Evolutionary conservation across 2,888 invertebrate genomes (phyloP).

Genomic region (Masnerella sp.): DNA sequence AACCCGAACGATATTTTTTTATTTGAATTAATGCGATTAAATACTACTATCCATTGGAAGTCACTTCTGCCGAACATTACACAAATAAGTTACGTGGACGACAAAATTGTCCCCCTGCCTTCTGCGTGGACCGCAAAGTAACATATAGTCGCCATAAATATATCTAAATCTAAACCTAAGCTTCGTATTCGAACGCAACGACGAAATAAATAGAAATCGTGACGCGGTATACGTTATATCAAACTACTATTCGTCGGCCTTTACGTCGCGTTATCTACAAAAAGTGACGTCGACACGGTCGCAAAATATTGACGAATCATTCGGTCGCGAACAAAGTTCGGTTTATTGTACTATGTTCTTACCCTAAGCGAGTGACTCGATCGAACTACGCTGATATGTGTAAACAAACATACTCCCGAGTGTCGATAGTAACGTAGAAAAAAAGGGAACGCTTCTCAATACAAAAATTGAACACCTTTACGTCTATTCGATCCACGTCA

Average conservation of each 20-base stretch:
- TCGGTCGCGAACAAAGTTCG: conserved; percentile 17
- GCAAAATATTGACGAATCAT: conserved; percentile 33
- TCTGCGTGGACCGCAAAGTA: neutral
- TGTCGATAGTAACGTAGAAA: conserved; percentile 15
- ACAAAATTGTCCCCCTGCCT: conserved; percentile 4
- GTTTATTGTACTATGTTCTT: conserved; percentile 54
- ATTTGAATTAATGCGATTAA: conserved; percentile 57
- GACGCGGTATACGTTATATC: conserved; percentile 29
- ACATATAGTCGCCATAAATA: conserved; percentile 34
- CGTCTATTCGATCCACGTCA: conserved; percentile 37
- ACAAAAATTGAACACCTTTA: conserved; percentile 54
- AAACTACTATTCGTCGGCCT: conserved; percentile 19
- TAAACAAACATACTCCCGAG: conserved; percentile 39
- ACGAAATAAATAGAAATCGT: conserved; percentile 32
- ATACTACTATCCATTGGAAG: conserved; percentile 57
- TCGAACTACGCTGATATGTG: conserved; percentile 44
- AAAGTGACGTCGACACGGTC: conserved; percentile 17
- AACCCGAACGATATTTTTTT: conserved; percentile 55
- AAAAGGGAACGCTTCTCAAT: conserved; percentile 27
- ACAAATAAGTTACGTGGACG: conserved; percentile 46
- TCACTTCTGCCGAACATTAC: conserved; percentile 58
- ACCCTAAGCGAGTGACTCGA: conserved; percentile 37
- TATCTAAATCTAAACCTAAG: conserved; percentile 45
- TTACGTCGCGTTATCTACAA: conserved; percentile 36
- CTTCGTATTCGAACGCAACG: conserved; percentile 23